These are phyloP conservation scores for Perca flavescens DNA, from an alignment of 2,113 vertebrate species.

Conservation along the genomic window DNA sequence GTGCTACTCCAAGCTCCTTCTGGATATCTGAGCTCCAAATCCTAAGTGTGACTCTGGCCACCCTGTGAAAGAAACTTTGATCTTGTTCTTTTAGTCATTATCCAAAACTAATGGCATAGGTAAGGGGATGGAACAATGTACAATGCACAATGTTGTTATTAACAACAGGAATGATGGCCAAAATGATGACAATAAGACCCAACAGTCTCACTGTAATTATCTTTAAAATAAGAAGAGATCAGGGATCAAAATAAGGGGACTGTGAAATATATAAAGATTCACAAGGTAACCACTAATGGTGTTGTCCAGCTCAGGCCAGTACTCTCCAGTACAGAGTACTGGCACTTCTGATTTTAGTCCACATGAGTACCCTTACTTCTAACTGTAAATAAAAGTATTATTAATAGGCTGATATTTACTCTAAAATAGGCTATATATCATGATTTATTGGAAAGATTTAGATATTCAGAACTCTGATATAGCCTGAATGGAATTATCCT, in stretches of 20 bases:
- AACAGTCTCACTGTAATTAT: background rate
- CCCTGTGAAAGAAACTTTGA: background rate
- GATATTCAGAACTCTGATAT: too few species aligned
- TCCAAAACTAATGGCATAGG: background rate
- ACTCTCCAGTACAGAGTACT: too few species aligned
- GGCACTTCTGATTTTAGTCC: too few species aligned
- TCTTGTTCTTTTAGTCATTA: slow-evolving; percentile 5
- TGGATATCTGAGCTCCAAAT: background rate
- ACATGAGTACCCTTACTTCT: too few species aligned
- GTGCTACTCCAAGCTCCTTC: background rate
- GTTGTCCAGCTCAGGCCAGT: background rate
- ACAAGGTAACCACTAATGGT: slow-evolving; percentile 47
- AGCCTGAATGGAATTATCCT: too few species aligned
- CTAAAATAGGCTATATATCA: too few species aligned
- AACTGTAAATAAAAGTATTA: too few species aligned
- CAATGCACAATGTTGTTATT: background rate
- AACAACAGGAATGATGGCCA: background rate
- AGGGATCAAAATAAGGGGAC: background rate
- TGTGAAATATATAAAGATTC: slow-evolving; percentile 1
- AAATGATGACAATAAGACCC: background rate
- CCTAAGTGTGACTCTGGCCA: background rate
- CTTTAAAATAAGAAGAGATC: background rate
- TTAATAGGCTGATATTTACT: too few species aligned
- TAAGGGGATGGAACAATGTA: background rate
- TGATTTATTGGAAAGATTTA: too few species aligned